Conservation (phyloP, 2,888 invertebrate genomes). For the Erebia aethiops region DNA sequence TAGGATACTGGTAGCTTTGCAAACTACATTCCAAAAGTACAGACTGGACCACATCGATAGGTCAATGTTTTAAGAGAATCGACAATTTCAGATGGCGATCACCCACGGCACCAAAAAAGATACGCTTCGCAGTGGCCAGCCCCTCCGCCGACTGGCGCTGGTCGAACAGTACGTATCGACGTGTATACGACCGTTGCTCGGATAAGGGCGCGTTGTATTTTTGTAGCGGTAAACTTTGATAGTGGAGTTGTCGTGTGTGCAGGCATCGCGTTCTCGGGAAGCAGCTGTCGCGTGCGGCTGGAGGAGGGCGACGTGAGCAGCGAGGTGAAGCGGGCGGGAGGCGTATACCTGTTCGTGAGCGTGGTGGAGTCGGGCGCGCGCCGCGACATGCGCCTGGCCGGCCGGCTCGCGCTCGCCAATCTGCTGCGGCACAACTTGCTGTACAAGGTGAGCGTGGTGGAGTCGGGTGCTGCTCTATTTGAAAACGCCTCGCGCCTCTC, state of each 20-base stretch:
- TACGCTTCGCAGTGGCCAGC: constrained; percentile 58
- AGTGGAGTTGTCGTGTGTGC: not conserved
- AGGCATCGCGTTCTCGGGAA: constrained; percentile 62
- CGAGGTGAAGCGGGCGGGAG: constrained; percentile 35
- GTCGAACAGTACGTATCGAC: constrained; percentile 57
- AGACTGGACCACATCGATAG: no score
- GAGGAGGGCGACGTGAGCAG: constrained; percentile 43
- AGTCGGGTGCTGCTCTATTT: no score
- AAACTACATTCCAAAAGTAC: no score
- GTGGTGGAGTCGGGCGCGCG: constrained; percentile 53
- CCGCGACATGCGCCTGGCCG: constrained; percentile 55
- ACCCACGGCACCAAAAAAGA: constrained; percentile 55
- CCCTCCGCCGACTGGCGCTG: constrained; percentile 62
- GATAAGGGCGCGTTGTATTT: no score
- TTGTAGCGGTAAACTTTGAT: no score
- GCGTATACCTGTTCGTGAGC: constrained; percentile 51
- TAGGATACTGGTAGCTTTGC: no score
- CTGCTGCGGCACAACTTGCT: constrained; percentile 58
- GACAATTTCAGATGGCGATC: constrained; percentile 59
- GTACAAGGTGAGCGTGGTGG: constrained; percentile 56
- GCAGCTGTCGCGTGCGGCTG: constrained; percentile 52
- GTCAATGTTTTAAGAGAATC: not conserved
- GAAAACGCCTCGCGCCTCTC: not conserved
- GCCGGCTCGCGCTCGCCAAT: constrained; percentile 62
- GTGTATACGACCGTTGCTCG: not conserved